Evolutionary conservation across 2,113 vertebrate genomes (phyloP).

Genomic region (Pampusana beccarii): DNA sequence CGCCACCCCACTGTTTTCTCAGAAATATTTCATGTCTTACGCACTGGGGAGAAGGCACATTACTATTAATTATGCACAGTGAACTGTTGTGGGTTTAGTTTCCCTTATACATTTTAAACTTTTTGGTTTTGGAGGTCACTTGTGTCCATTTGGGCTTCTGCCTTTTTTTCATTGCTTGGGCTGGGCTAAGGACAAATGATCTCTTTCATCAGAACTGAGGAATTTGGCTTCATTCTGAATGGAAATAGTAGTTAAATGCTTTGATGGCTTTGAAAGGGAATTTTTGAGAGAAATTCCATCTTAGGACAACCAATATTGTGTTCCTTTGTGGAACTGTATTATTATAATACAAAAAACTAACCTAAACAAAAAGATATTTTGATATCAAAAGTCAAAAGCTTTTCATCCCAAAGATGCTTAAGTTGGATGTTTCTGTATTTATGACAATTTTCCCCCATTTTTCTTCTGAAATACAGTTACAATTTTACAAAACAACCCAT

Average conservation of each 20-base stretch:
- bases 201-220: neutral
- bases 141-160: neutral
- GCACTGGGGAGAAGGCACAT: neutral
- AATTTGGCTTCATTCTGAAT: neutral
- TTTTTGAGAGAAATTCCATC: neutral
- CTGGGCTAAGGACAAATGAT: neutral
- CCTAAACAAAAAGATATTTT: neutral
- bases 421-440: neutral
- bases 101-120: neutral
- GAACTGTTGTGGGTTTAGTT: neutral
- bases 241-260: neutral
- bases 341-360: neutral
- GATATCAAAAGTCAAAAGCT: neutral
- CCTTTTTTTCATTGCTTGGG: neutral
- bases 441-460: rapidly evolving
- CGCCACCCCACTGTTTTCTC: neutral
- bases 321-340: neutral
- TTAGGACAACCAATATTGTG: neutral
- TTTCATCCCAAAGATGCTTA: neutral
- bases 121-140: conserved; percentile 7
- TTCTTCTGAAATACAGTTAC: neutral
- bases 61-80: neutral
- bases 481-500: neutral
- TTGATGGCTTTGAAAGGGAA: neutral
- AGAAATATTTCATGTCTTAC: neutral